phyloP scores from a whole-genome alignment of 1,140 invertebrate species.

The Achatina immaculata region DNA sequence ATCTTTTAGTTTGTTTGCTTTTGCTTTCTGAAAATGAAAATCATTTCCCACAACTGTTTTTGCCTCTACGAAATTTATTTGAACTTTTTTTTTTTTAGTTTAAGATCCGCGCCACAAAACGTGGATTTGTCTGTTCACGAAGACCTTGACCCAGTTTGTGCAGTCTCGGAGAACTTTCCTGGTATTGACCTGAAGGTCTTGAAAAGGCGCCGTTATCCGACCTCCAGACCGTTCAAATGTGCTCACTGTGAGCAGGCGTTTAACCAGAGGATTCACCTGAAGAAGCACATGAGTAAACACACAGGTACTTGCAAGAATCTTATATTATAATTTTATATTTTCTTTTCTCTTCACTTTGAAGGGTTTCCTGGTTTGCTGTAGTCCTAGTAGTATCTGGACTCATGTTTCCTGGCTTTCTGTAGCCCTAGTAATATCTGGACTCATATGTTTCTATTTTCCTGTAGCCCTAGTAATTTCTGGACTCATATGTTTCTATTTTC shows the following conservation, averaged over 20 bases:
- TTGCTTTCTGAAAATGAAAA: neutral
- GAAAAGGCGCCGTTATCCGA: conserved; percentile 59
- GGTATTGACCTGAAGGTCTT: neutral
- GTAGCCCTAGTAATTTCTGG: too few species aligned
- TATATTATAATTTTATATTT: neutral
- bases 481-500: too few species aligned
- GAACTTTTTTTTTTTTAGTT: neutral
- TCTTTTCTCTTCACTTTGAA: too few species aligned
- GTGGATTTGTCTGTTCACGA: neutral
- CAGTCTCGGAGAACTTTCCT: neutral
- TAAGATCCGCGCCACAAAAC: neutral
- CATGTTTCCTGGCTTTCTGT: too few species aligned
- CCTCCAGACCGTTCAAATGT: conserved; percentile 67
- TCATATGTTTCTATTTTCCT: too few species aligned
- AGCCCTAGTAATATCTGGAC: too few species aligned
- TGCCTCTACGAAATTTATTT: too few species aligned
- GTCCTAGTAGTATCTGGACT: too few species aligned
- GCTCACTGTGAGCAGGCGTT: conserved; percentile 67
- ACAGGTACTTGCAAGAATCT: conserved; percentile 57
- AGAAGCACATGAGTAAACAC: conserved; percentile 71
- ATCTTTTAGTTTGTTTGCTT: too few species aligned
- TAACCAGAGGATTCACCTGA: conserved; percentile 71
- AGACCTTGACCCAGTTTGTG: neutral
- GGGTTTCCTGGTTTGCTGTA: too few species aligned
- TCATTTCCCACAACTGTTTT: neutral